Evolutionary conservation across 2,113 vertebrate genomes (phyloP), one percentile per base, ranked within the genome.

Genomic region (Syngnathus floridae): DNA sequence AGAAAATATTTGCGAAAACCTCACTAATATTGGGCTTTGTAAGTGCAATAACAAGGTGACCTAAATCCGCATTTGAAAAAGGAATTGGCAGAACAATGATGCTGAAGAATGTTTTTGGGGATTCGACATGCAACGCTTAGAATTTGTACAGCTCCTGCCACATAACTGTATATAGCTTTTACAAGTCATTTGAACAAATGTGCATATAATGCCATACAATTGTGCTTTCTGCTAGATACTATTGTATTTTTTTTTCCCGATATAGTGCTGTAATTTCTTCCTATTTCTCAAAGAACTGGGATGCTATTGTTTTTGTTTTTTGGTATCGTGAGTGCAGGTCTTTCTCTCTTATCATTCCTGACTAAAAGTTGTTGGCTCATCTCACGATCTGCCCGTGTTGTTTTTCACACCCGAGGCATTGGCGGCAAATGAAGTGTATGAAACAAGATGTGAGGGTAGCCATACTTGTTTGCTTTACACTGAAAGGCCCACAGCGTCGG

Each of bases 371-470:
- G 54, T 61, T 17, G 16, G 49, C 60, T 21, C 0, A 37, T 66
- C 66, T 55, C 46, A 57, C 14, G 6, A 0, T 74, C 48, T 66
- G 19, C n/a, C 17, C 17, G 22, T 21, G 19, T 69, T 72, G 65
- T 54, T 66, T 37, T 66, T 56, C 76, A 10, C 51, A 73, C 77
- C 67, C n/a, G 45, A 66, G 77, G 75, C 76, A 43, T 31, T 38
- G 17, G 67, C 26, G 78, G 69, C 66, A 85, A 82, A 76, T 78
- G 76, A 64, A 77, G 64, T 74, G 67, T 78, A 64, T 61, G 61
- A 76, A 80, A 80, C 80, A 80, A 68, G 71, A 82, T 74, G 75
- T 77, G 81, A 85, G 73, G 45, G 52, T 48, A 73, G 71, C 78
- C 78, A 77, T 76, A 71, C 56, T 68, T 71, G 71, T 84, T 67